Percentiles rank a stretch among this genome's conserved stretches.
These are phyloP conservation scores for Semotilus atromaculatus DNA, from an alignment of 2,797 vertebrate species.

Conservation along the genomic window DNA sequence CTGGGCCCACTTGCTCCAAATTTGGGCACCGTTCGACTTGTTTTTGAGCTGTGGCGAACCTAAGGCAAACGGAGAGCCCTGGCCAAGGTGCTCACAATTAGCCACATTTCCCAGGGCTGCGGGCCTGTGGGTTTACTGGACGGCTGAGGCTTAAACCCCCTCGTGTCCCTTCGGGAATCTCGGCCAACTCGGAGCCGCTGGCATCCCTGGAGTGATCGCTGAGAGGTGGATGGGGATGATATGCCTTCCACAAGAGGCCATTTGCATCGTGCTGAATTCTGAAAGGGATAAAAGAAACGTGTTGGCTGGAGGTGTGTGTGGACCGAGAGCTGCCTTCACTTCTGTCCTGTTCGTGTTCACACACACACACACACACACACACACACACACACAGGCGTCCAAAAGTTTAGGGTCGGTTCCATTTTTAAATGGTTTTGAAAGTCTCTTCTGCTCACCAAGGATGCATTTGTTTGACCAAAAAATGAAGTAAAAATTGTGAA, in stretches of 20 bases:
- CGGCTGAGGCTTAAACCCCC: constrained; percentile 76
- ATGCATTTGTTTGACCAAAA: neutral
- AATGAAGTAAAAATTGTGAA: neutral
- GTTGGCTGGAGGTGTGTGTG: constrained; percentile 68
- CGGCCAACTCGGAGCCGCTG: constrained; percentile 77
- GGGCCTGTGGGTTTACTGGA: constrained; percentile 79
- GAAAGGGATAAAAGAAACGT: constrained; percentile 77
- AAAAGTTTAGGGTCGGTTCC: neutral
- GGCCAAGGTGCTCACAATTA: constrained; percentile 82
- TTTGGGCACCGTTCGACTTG: constrained; percentile 70
- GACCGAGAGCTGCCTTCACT: constrained; percentile 49
- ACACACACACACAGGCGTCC: neutral
- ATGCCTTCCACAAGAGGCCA: constrained; percentile 79
- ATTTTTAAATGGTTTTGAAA: neutral
- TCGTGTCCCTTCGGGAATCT: constrained; percentile 73
- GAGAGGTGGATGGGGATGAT: constrained; percentile 80
- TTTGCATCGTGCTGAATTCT: constrained; percentile 77
- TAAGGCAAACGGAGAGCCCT: constrained; percentile 70
- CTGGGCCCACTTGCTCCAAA: constrained; percentile 75
- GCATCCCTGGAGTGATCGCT: constrained; percentile 75
- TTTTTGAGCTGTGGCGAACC: constrained; percentile 78
- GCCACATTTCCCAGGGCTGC: constrained; percentile 76
- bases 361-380: too few species aligned
- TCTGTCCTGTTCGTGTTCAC: constrained; percentile 7
- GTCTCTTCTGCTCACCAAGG: neutral